These are phyloP conservation scores for Cataglyphis hispanica DNA, from an alignment of 1,140 invertebrate species.

Conservation along the genomic window DNA sequence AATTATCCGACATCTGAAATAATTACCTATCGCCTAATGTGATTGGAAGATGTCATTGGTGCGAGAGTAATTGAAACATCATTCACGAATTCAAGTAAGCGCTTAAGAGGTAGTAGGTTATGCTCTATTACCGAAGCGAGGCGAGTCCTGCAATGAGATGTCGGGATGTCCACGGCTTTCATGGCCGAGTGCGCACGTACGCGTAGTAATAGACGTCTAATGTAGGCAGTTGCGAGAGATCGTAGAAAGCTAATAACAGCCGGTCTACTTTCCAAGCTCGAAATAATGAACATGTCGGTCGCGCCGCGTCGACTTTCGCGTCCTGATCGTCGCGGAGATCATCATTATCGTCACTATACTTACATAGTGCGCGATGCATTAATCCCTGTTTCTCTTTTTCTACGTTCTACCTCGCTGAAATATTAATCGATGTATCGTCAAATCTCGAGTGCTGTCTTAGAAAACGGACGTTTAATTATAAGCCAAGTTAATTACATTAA, in stretches of 20 bases:
- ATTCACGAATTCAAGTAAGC: conserved; percentile 44
- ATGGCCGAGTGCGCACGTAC: conserved; percentile 27
- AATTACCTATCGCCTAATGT: conserved; percentile 11
- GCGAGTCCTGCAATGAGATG: conserved; percentile 33
- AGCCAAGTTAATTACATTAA: conserved; percentile 28
- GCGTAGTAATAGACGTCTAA: conserved; percentile 35
- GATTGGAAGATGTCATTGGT: background rate
- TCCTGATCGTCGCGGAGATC: conserved; percentile 15
- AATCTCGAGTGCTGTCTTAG: background rate
- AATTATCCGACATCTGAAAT: conserved; percentile 8
- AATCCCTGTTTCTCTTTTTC: background rate
- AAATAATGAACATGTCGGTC: conserved; percentile 48
- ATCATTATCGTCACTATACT: conserved; percentile 32
- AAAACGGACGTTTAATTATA: conserved; percentile 40
- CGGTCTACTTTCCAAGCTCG: conserved; percentile 50
- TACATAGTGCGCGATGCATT: conserved; percentile 17
- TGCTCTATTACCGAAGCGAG: conserved; percentile 31
- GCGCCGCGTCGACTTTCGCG: conserved; percentile 40
- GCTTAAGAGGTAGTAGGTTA: conserved; percentile 25
- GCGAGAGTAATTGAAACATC: conserved; percentile 42
- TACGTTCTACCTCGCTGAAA: background rate
- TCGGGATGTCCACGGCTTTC: conserved; percentile 45
- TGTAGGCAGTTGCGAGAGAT: conserved; percentile 47
- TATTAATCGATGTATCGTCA: conserved; percentile 17
- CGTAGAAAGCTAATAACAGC: conserved; percentile 56